These are phyloP conservation scores for Eupithecia dodoneata DNA, from an alignment of 2,888 invertebrate genomes.

Conservation along the genomic window DNA sequence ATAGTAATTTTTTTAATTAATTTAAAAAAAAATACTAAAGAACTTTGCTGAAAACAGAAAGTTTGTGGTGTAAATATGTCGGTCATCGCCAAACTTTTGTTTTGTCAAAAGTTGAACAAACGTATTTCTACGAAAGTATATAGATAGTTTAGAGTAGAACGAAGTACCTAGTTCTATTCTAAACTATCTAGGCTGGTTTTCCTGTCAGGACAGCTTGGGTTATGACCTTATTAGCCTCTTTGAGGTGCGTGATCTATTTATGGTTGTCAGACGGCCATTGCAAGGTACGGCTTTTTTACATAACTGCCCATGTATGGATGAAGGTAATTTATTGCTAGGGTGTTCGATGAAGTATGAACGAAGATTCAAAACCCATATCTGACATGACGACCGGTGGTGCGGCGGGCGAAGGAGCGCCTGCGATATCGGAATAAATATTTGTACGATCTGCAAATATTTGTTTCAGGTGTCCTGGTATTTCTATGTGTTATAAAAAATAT, in stretches of 20 bases:
- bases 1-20: not conserved
- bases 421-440: too few relatives aligned
- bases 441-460: too few relatives aligned
- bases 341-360: not conserved
- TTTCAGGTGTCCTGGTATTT: too few relatives aligned
- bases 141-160: not conserved
- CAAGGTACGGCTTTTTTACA: not conserved
- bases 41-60: not conserved
- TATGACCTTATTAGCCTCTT: not conserved
- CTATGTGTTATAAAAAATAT: too few relatives aligned
- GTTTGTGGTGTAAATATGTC: not conserved
- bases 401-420: too few relatives aligned
- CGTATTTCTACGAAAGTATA: not conserved
- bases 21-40: not conserved
- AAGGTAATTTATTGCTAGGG: not conserved
- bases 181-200: not conserved
- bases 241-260: not conserved
- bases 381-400: too few relatives aligned
- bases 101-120: not conserved
- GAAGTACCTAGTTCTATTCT: not conserved
- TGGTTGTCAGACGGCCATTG: not conserved
- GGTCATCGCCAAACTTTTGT: not conserved
- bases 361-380: not conserved
- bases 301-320: not conserved
- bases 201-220: not conserved